Evolutionary conservation across 2,888 invertebrate species (phyloP), one percentile per base, ranked within the genome.

Genomic region (Lordiphosa andalusiaca): DNA sequence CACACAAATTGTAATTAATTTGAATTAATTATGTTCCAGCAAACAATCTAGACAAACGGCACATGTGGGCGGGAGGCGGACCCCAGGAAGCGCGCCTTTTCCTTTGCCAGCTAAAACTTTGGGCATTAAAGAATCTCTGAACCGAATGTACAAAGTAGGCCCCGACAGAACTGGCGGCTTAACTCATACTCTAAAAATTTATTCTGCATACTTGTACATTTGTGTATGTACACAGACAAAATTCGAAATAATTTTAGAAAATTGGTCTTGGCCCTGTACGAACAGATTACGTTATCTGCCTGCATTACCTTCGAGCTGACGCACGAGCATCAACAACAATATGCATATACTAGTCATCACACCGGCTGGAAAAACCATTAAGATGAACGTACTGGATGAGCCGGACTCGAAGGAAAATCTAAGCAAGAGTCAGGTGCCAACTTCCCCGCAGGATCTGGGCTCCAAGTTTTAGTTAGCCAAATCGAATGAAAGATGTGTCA

Each of bases 1-100:
- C 30, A 75, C 67, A 84, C 82, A 85, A 81, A 84, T 82, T 82
- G 86, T 82, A 84, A 84, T 85, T 86, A 85, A 86, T 84, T 84
- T 86, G 78, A 84, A 84, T 84, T 84, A 82, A 85, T 85, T 84
- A 86, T 84, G 85, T 84, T 73, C 69, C 78, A 69, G 56, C 78
- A 82, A 73, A 69, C 82, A 77, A 38, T 39, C 40, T 19, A 40
- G 10, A 40, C 62, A 61, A 60, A 61, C 59, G 62, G 53, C 60
- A 73, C 55, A 61, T 55, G 49, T 53, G 54, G 83, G 30, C 25
- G 25, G 25, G 25, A 25, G 23, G 23, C 23, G 23, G 23, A 5
- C 23, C 5, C 23, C 5, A 23, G 12, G 47, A 9, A 7, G 23
- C 23, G 23, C 23, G 23, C 23, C 23, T 6, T 56, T 75, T 56